These are phyloP conservation scores for Terrapene triunguis DNA, from an alignment of 2,113 vertebrate species.

Conservation along the genomic window DNA sequence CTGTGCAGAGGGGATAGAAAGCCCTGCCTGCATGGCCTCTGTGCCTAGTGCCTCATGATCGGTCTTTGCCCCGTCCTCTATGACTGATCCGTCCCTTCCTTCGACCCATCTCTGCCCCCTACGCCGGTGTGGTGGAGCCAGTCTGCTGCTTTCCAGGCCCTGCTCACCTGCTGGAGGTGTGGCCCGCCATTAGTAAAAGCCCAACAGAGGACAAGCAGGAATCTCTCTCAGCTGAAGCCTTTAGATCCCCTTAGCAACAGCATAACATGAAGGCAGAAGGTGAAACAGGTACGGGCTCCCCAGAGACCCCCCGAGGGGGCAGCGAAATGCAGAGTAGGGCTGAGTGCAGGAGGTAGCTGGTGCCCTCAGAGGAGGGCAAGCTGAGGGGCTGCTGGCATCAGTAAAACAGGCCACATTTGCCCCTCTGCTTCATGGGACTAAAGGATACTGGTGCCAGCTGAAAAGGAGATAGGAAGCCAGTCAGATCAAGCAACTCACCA, in stretches of 20 bases:
- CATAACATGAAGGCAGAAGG: not conserved
- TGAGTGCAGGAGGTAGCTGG: not conserved
- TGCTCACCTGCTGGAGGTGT: not conserved
- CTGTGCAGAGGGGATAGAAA: not conserved
- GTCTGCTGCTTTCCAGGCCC: not conserved
- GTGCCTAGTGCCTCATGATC: accelerated
- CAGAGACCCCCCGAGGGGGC: not conserved
- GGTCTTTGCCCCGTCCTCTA: not conserved
- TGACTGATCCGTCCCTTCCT: not conserved
- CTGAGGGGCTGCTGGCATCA: not conserved
- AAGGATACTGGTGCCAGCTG: not conserved
- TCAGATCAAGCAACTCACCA: not conserved
- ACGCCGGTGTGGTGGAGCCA: not conserved
- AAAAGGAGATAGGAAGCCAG: not conserved
- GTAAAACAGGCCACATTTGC: not conserved
- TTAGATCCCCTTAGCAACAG: not conserved
- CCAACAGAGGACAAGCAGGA: not conserved
- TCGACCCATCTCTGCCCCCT: not conserved
- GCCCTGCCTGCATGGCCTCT: accelerated
- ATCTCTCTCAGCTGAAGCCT: not conserved
- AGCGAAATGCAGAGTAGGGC: not conserved
- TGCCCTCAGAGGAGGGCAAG: not conserved
- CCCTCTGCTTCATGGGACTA: not conserved
- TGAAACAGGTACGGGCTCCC: not conserved
- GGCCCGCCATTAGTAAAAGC: not conserved